Conservation (phyloP, 2,888 invertebrate genomes). For the Thumatha senex region DNA sequence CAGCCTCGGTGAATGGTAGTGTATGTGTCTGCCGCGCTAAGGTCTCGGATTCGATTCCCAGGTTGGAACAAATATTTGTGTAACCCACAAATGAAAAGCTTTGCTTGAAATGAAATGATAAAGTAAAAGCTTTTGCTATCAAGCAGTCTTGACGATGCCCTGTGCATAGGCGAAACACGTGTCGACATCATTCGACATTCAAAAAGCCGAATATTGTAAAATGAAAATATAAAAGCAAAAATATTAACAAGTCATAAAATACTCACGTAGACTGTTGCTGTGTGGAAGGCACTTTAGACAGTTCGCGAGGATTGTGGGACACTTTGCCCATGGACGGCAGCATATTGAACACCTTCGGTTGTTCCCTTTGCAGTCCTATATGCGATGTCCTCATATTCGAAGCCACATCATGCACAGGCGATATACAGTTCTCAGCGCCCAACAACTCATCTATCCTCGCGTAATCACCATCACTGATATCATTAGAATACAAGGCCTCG, state of each 20-base stretch:
- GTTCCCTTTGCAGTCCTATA: constrained; percentile 58
- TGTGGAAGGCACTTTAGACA: constrained; percentile 65
- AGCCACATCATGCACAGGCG: constrained; percentile 63
- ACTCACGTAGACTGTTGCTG: constrained; percentile 66
- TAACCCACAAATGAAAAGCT: too few species aligned
- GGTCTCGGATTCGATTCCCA: too few species aligned
- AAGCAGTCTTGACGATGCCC: too few species aligned
- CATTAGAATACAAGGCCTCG: constrained; percentile 72
- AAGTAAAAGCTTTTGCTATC: too few species aligned
- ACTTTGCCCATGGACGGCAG: constrained; percentile 74
- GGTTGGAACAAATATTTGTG: too few species aligned
- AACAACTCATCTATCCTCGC: constrained; percentile 74
- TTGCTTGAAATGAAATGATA: too few species aligned
- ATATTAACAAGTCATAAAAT: neutral
- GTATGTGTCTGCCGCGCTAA: too few species aligned
- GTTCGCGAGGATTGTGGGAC: constrained; percentile 62
- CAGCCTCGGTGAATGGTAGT: too few species aligned
- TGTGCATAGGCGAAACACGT: too few species aligned
- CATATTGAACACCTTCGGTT: constrained; percentile 64
- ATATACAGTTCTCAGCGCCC: constrained; percentile 73
- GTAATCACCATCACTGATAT: constrained; percentile 72
- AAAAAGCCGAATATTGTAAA: too few species aligned
- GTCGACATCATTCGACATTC: too few species aligned
- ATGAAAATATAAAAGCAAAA: too few species aligned
- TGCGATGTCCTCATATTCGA: constrained; percentile 73